Base-by-base conservation (phyloP, 2,113 vertebrate species). In the Epinephelus lanceolatus region DNA sequence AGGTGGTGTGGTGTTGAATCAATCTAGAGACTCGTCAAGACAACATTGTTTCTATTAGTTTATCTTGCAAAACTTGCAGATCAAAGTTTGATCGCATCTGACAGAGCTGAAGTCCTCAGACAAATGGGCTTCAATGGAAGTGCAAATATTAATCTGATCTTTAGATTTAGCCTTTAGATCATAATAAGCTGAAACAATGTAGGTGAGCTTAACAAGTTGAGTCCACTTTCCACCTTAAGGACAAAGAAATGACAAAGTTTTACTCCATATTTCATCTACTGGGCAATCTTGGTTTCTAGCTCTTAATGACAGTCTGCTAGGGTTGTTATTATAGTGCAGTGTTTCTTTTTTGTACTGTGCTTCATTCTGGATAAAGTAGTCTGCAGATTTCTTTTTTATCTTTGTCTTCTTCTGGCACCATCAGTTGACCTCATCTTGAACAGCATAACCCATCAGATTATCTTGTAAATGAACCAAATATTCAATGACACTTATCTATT, bases 1-100 rank as follows among this genome's bases (percentile, higher is more conserved):
- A 8, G 5, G 33, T 25, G 13, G 71, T 49, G 37, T 60, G 3
- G 65, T 25, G 9, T 52, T 10, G 19, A 71, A 73, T 47, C 49
- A 60, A 55, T 63, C 19, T 63, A 40, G 61, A 40, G 45, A 73
- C 45, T 33, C 52, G 47, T 53, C 47, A 60, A 56, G 47, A 63
- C 56, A 40, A 33, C 30, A 19, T 21, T 30, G 62, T 73, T 56
- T 27, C 45, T 57, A 13, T 76, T 55, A 70, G 66, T 56, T 78
- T 13, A 61, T 65, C n/a, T 18, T 76, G 18, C 18, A 56, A 56
- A 55, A 69, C 30, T 19, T 7, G 3, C 1, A 5, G 61, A 49
- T 60, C 9, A 40, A 19, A 61, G 13, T 52, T 55, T 17, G 14
- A 55, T 60, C 25, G 21, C 4, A 13, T 19, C 9, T 65, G 51